Evolutionary conservation across 2,888 invertebrate species (phyloP).

Genomic region (Hybos culiciformis): DNA sequence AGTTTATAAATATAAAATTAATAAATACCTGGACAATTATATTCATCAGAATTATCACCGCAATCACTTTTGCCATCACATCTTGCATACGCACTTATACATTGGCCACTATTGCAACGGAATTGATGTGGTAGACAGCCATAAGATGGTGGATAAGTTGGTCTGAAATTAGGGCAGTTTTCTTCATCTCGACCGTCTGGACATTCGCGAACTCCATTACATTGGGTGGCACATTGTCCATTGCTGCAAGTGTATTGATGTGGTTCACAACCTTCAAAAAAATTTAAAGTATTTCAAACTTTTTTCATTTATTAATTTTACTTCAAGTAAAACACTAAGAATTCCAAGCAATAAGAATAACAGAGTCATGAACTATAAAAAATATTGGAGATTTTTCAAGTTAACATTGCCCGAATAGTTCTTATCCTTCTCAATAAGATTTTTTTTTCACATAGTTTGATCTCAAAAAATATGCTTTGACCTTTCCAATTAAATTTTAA

Average conservation of each 20-base stretch:
- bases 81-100: constrained; percentile 23
- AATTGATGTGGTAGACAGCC: constrained; percentile 28
- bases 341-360: too few relatives aligned
- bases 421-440: too few relatives aligned
- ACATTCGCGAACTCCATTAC: constrained; percentile 53
- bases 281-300: too few relatives aligned
- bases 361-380: too few relatives aligned
- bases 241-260: constrained; percentile 55
- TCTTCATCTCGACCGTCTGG: constrained; percentile 53
- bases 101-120: constrained; percentile 32
- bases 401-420: too few relatives aligned
- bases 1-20: constrained; percentile 17
- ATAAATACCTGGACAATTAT: constrained; percentile 36
- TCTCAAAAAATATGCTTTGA: too few relatives aligned
- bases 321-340: too few relatives aligned
- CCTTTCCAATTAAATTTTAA: too few relatives aligned
- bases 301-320: too few relatives aligned
- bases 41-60: constrained; percentile 44
- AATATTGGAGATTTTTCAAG: too few relatives aligned
- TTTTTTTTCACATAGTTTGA: too few relatives aligned
- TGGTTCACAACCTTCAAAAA: constrained; percentile 51
- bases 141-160: constrained; percentile 15
- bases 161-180: constrained; percentile 40
- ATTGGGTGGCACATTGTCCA: constrained; percentile 50
- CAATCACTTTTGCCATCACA: constrained; percentile 46